A percentile compares a stretch with the other conserved stretches of the same genome.
Evolutionary conservation across 2,888 invertebrate species (phyloP).

Genomic region (Drosophila meridiana): DNA sequence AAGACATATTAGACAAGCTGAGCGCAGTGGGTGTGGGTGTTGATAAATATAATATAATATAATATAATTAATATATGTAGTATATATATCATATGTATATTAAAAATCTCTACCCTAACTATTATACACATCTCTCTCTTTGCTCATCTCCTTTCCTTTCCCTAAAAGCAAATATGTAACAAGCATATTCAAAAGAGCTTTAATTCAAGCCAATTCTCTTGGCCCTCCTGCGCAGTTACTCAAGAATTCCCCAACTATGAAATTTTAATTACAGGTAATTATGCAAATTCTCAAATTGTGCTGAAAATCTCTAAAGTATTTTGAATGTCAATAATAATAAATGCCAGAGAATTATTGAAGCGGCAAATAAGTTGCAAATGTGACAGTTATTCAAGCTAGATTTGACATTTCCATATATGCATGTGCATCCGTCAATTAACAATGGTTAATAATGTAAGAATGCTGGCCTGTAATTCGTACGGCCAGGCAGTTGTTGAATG

Average conservation of each 20-base stretch:
- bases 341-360: neutral
- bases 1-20: conserved; percentile 1
- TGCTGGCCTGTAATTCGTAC: conserved; percentile 35
- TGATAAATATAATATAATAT: neutral
- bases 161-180: neutral
- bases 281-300: neutral
- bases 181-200: neutral
- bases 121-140: no score
- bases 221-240: neutral
- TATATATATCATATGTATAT: no score
- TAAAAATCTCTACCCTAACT: no score
- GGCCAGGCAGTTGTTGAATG: conserved; percentile 27
- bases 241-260: neutral
- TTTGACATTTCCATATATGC: neutral
- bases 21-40: neutral
- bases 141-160: neutral
- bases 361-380: neutral
- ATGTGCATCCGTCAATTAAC: conserved; percentile 57
- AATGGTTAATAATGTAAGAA: conserved; percentile 69
- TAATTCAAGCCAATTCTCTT: neutral
- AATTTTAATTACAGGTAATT: neutral
- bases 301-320: neutral
- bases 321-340: neutral
- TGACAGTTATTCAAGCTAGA: neutral
- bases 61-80: no score